Evolutionary conservation across 2,113 vertebrate species (phyloP).

Genomic region (Actinemys pallida): DNA sequence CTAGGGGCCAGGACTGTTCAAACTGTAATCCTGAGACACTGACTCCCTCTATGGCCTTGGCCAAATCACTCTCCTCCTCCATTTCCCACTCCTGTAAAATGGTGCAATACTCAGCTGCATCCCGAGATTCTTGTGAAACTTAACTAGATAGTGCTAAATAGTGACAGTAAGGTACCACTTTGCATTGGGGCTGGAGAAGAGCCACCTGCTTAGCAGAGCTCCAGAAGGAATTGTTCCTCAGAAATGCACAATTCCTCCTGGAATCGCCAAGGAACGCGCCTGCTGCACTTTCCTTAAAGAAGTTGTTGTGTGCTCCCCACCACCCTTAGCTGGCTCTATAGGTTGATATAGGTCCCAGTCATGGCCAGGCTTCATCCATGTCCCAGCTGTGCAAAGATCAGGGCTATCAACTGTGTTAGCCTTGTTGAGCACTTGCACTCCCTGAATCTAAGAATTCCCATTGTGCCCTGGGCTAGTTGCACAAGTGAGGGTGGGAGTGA

Average conservation of each 20-base stretch:
- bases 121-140: neutral
- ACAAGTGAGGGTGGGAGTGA: neutral
- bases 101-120: neutral
- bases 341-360: neutral
- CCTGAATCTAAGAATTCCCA: neutral
- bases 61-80: rapidly evolving
- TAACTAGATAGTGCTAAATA: neutral
- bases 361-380: neutral
- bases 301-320: neutral
- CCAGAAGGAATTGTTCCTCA: neutral
- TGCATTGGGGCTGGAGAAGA: neutral
- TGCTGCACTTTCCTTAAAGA: neutral
- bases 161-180: neutral
- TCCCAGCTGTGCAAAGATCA: neutral
- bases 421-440: neutral
- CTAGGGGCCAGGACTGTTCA: neutral
- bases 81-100: neutral
- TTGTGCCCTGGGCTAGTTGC: neutral
- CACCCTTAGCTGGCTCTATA: neutral
- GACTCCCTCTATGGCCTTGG: neutral
- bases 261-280: neutral
- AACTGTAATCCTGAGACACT: neutral
- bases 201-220: neutral
- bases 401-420: neutral
- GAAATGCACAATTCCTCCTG: neutral